Base-by-base conservation (phyloP, 2,113 vertebrate species). In the Grus americana region DNA sequence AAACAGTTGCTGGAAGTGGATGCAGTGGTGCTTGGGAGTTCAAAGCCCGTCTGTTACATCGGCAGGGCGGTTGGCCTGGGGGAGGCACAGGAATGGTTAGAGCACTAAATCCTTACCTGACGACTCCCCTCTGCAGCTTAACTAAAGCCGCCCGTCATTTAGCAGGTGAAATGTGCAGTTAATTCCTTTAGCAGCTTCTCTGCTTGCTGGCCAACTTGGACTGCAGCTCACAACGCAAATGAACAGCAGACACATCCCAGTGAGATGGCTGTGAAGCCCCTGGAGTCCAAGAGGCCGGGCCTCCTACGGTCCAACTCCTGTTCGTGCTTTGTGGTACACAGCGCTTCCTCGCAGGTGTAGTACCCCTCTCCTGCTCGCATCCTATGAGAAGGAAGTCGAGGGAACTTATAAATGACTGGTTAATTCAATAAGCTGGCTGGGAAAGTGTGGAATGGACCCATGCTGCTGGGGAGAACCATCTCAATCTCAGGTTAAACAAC, bases 11-110 rank as follows among this genome's bases (percentile, higher is more conserved):
- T 95, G 94, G 92, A 92, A 76, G 84, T 46, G 91, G 97, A 94
- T 95, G 93, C 79, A 72, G 71, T 86, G 95, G 87, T 94, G 94
- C 95, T 96, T 87, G 73, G 71, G 86, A 95, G 81, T 78, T 90
- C 92, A 90, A 90, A 95, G 95, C 92, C 93, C 88, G 19, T 93
- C 81, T 93, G 78, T 83, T 59, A 58, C 79, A 66, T 62, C 89
- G 92, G 86, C 91, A 86, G 95, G 87, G 90, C 93, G 92, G 93
- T 22, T 80, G 91, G 88, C 79, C 88, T 29, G 9, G 67, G 93
- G 67, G 67, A 94, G 81, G 88, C 93, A 47, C 3, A 80, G 92
- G 91, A 93, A 82, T 44, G 1, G 9, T 83, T 61, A 88, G 47
- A 92, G 94, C 3, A 4, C 92, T 90, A 42, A 82, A 34, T 86